These are phyloP conservation scores for Tiliqua scincoides DNA, from an alignment of 2,113 vertebrate species.

Conservation along the genomic window DNA sequence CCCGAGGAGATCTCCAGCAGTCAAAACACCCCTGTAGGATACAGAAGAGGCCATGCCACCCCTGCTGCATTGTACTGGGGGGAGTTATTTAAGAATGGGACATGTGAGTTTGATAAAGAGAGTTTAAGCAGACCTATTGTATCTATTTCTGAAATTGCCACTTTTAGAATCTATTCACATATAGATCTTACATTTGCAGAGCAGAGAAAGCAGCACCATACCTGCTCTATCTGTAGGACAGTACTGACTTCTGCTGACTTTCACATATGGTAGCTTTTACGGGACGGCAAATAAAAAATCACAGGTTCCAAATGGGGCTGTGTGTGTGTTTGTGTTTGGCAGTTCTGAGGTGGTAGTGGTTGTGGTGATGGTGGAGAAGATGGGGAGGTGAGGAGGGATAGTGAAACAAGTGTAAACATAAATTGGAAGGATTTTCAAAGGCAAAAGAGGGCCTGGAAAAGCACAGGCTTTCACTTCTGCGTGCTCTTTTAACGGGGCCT, in stretches of 20 bases:
- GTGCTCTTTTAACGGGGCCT: conserved; percentile 70
- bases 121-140: conserved; percentile 64
- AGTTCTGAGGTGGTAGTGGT: not conserved
- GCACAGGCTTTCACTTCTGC: conserved; percentile 69
- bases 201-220: conserved; percentile 15
- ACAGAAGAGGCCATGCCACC: no score
- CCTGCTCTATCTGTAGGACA: not conserved
- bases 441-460: conserved; percentile 66
- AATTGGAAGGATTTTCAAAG: conserved; percentile 60
- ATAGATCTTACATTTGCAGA: not conserved
- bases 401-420: conserved; percentile 46
- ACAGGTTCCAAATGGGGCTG: rapidly evolving
- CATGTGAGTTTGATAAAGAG: conserved; percentile 1
- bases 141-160: conserved; percentile 31
- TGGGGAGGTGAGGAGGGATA: not conserved
- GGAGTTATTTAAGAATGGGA: no score
- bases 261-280: not conserved
- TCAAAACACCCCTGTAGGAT: no score
- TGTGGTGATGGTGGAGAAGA: not conserved
- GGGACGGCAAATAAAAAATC: rapidly evolving
- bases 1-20: no score
- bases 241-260: rapidly evolving
- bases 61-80: no score
- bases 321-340: rapidly evolving
- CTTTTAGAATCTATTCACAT: conserved; percentile 19